Percentiles rank a stretch among this genome's conserved stretches.
These are phyloP conservation scores for Acrocephalus kingi DNA, from an alignment of 2,113 vertebrate species.

Conservation along the genomic window DNA sequence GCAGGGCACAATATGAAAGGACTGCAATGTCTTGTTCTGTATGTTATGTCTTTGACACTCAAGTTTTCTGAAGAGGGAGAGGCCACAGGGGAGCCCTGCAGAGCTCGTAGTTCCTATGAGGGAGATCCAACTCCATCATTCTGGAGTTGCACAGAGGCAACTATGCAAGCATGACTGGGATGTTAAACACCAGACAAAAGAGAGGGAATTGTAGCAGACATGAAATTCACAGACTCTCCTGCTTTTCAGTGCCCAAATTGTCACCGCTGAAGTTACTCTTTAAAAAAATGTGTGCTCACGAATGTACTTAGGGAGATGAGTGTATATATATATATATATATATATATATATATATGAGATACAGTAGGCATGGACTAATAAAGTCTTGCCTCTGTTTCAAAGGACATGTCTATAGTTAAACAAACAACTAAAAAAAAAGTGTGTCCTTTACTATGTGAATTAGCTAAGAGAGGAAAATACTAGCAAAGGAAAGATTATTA, in stretches of 20 bases:
- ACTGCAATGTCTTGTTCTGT: not conserved
- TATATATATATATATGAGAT: not conserved
- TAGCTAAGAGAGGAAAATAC: not conserved
- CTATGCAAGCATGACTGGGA: not conserved
- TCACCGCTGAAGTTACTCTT: not conserved
- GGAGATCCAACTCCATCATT: not conserved
- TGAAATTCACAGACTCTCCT: not conserved
- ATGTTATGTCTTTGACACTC: not conserved
- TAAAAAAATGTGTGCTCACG: not conserved
- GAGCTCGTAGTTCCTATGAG: not conserved
- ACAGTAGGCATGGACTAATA: not conserved
- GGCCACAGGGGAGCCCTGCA: not conserved
- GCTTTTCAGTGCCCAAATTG: not conserved
- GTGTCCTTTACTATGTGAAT: not conserved
- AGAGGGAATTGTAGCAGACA: not conserved
- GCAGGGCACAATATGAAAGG: not conserved
- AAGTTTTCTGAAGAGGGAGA: not conserved
- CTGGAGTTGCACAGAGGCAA: not conserved
- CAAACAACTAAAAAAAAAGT: accelerated
- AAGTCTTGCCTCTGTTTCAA: not conserved
- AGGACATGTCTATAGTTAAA: not conserved
- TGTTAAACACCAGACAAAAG: not conserved
- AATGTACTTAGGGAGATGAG: not conserved
- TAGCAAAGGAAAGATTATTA: not conserved
- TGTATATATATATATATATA: not conserved